Evolutionary conservation across 35 echinoderm and acorn worm genomes (phyloP).

Genomic region (Strongylocentrotus purpuratus): DNA sequence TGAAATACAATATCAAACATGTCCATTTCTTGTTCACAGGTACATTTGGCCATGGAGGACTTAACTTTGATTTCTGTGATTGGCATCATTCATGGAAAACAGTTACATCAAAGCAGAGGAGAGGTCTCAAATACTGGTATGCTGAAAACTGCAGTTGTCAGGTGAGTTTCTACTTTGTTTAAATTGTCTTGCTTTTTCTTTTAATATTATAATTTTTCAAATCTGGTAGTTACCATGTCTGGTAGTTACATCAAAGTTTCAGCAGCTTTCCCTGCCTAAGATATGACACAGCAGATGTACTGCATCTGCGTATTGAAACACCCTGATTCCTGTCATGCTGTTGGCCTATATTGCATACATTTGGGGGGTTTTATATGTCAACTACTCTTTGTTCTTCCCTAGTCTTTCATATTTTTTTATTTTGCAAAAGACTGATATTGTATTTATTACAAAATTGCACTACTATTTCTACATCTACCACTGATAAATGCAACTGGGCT

Average conservation of each 20-base stretch:
- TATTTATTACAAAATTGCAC: too few species aligned
- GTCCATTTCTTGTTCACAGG: background rate
- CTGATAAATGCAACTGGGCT: background rate
- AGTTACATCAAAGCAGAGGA: conserved; percentile 62
- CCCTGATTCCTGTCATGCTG: background rate
- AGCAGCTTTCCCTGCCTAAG: too few species aligned
- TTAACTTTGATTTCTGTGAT: conserved; percentile 69
- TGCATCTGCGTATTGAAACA: background rate
- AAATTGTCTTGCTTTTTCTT: background rate
- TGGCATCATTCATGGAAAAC: conserved; percentile 68
- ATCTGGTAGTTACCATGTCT: too few species aligned
- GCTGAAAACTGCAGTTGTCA: conserved; percentile 78
- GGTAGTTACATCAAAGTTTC: too few species aligned
- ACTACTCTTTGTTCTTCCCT: too few species aligned
- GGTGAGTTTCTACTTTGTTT: conserved; percentile 47
- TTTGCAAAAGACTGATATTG: too few species aligned
- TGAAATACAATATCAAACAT: background rate
- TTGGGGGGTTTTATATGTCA: too few species aligned
- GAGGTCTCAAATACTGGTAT: conserved; percentile 68
- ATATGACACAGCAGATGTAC: too few species aligned
- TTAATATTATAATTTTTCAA: too few species aligned
- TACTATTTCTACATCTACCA: background rate
- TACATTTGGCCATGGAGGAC: conserved; percentile 43
- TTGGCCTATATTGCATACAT: background rate
- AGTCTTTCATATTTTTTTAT: too few species aligned